Base-by-base conservation (phyloP, 2,113 vertebrate genomes). In the Loxodonta africana region DNA sequence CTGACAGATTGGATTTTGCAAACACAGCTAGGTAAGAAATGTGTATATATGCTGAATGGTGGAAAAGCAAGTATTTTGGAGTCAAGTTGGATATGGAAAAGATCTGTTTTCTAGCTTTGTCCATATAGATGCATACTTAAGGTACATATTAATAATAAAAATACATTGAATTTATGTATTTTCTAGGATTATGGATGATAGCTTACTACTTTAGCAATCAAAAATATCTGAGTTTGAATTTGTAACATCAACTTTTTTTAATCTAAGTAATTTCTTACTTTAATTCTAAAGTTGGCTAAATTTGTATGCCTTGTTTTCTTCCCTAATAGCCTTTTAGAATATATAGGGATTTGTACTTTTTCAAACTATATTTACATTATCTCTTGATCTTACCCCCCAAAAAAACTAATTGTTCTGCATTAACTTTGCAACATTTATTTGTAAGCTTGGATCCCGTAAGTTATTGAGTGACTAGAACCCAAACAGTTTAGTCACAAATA, bases 221-320 rank as follows among this genome's bases (percentile, higher is more conserved):
- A 51, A 92, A 94, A 90, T 97, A 86, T 44, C 94, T 96, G 60
- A 81, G 23, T 73, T 96, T 96, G 65, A 92, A 90, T 95, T 96
- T 94, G 18, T 92, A 83, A 51, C 46, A 21, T 92, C 53, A 92
- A 4, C n/a, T 88, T 65, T 63, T 57, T 91, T 95, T 90, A 2
- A 82, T 46, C 25, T 71, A 65, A 92, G 71, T 76, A 90, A 83
- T 37, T 81, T 65, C 82, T 2, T 71, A 57, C 15, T 51, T 69
- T 51, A 88, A 96, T 97, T 67, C n/a, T 82, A 78, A 96, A 37
- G 6, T 83, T 93, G 94, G 21, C 48, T 85, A 95, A 96, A 88
- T 95, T 62, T 51, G 21, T 88, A 60, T 91, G 83, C 37, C 18
- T 77, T 57, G 23, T 6, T 92, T 92, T 97, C 84, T 71, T 88